Evolutionary conservation across 2,888 invertebrate genomes (phyloP).

Genomic region (Standfussiana lucernea): DNA sequence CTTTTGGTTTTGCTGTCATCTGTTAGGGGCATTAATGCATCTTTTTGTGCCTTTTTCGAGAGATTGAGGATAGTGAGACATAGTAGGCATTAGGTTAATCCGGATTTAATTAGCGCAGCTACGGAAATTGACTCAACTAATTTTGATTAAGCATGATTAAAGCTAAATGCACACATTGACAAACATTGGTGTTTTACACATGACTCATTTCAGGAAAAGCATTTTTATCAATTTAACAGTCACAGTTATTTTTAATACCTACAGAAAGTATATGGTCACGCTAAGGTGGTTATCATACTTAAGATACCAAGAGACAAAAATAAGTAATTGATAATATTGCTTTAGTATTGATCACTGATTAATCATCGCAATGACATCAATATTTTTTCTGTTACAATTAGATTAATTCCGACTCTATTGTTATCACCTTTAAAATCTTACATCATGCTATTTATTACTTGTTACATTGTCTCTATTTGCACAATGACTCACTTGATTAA

Average conservation of each 20-base stretch:
- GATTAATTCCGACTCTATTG: background rate
- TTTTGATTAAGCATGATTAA: slow-evolving; percentile 16
- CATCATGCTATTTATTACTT: background rate
- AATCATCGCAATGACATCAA: slow-evolving; percentile 8
- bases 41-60: background rate
- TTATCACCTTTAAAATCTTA: slow-evolving; percentile 1
- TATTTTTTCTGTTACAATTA: background rate
- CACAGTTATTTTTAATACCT: background rate
- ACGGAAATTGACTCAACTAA: background rate
- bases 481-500: background rate
- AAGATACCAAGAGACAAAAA: background rate
- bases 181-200: background rate
- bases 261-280: background rate
- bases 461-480: background rate
- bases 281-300: slow-evolving; percentile 25
- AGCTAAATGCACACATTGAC: background rate
- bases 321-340: background rate
- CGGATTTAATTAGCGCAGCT: background rate
- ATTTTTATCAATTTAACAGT: background rate
- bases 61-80: background rate
- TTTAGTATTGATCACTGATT: background rate
- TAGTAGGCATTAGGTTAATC: background rate
- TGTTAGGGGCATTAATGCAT: background rate
- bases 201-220: slow-evolving; percentile 41
- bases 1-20: background rate